Conservation (phyloP, 2,888 invertebrate genomes). For the Cremastinae sp. region DNA sequence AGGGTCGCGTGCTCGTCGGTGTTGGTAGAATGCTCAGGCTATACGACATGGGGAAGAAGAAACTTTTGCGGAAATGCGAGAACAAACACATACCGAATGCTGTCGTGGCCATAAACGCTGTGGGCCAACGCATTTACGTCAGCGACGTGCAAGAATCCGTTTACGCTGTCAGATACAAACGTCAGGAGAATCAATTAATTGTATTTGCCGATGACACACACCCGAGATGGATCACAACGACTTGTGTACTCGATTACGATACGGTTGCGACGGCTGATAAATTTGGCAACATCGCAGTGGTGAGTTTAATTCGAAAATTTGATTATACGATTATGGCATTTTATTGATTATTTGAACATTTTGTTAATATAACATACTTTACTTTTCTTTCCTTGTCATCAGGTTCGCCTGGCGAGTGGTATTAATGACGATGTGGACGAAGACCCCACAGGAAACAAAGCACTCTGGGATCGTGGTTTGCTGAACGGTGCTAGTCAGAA, state of each 20-base stretch:
- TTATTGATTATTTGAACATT: too few species aligned
- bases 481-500: slow-evolving; percentile 99
- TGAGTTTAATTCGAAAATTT: too few species aligned
- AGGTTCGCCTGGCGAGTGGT: slow-evolving; percentile 91
- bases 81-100: slow-evolving; percentile 98
- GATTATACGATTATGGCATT: too few species aligned
- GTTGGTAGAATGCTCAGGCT: slow-evolving; percentile 95
- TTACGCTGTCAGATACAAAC: slow-evolving; percentile 96
- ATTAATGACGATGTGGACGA: slow-evolving; percentile 99
- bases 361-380: too few species aligned
- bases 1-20: slow-evolving; percentile 94
- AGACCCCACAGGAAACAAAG: slow-evolving; percentile 99
- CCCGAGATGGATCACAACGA: slow-evolving; percentile 97
- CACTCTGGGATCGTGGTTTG: slow-evolving; percentile 95
- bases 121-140: slow-evolving; percentile 96
- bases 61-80: slow-evolving; percentile 97
- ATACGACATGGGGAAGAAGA: slow-evolving; percentile 98
- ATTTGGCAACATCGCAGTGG: slow-evolving; percentile 97
- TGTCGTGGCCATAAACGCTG: slow-evolving; percentile 95
- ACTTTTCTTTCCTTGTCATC: slow-evolving; percentile 34
- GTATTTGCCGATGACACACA: slow-evolving; percentile 99
- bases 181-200: slow-evolving; percentile 97
- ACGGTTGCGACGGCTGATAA: slow-evolving; percentile 98
- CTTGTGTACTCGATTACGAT: slow-evolving; percentile 96
- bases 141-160: slow-evolving; percentile 98